phyloP scores from a whole-genome alignment of 2,888 invertebrate genomes.

The Dasypogon diadema region DNA sequence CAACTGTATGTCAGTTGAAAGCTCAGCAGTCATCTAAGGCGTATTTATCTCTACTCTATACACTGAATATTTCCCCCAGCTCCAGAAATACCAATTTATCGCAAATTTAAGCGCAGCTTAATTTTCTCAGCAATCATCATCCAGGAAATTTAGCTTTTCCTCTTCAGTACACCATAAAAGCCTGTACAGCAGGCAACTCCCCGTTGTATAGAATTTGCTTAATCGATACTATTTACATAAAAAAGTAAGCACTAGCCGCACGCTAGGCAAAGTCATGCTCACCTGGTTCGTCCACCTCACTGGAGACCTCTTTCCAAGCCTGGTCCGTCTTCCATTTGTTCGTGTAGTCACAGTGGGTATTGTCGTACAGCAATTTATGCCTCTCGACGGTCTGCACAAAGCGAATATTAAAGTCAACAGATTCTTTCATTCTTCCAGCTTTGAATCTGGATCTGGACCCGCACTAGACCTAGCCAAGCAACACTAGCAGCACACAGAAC shows the following conservation, averaged over 20 bases:
- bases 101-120: no score
- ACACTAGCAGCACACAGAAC: background rate
- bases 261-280: background rate
- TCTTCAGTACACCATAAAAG: background rate
- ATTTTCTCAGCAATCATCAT: no score
- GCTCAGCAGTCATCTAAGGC: no score
- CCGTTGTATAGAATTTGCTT: constrained; percentile 18
- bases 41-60: no score
- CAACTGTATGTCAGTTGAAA: no score
- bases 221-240: constrained; percentile 28
- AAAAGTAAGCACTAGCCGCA: no score
- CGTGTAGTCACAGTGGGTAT: constrained; percentile 31
- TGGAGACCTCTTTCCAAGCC: constrained; percentile 9
- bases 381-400: constrained; percentile 12
- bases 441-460: no score
- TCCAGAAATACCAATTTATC: no score
- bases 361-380: constrained; percentile 29
- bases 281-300: constrained; percentile 5
- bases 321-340: background rate
- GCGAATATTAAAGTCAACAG: constrained; percentile 9
- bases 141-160: background rate
- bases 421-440: constrained; percentile 32
- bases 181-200: background rate
- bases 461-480: no score
- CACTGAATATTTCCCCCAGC: no score